A percentile compares a stretch with the other conserved stretches of the same genome.
Evolutionary conservation across 2,888 invertebrate species (phyloP).

Genomic region (Coleophora flavipennella): DNA sequence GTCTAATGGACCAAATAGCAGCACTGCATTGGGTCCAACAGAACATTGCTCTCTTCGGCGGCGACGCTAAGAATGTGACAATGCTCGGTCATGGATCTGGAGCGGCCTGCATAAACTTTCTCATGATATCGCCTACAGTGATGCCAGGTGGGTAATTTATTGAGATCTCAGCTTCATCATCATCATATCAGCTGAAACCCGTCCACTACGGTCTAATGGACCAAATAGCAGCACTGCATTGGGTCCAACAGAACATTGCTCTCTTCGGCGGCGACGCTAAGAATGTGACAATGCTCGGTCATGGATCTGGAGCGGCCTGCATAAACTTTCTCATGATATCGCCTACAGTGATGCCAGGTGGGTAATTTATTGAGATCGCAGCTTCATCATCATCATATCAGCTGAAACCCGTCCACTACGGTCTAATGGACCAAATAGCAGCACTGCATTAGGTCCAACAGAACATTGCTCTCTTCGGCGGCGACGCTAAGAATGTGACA

Average conservation of each 20-base stretch:
- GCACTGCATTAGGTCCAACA: constrained; percentile 98
- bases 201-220: constrained; percentile 99
- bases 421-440: constrained; percentile 97
- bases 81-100: constrained; percentile 97
- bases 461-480: constrained; percentile 95
- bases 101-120: constrained; percentile 96
- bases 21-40: constrained; percentile 98
- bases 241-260: constrained; percentile 96
- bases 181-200: too few species aligned
- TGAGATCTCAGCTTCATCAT: too few species aligned
- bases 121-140: constrained; percentile 97
- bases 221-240: constrained; percentile 96
- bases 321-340: constrained; percentile 98
- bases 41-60: constrained; percentile 95
- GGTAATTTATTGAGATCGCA: constrained; percentile 11
- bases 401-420: constrained; percentile 99
- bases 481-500: constrained; percentile 95
- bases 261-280: constrained; percentile 95
- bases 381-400: too few species aligned
- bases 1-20: constrained; percentile 97
- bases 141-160: constrained; percentile 67
- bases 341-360: constrained; percentile 87
- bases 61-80: constrained; percentile 95
- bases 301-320: constrained; percentile 97
- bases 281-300: constrained; percentile 95